phyloP scores from a whole-genome alignment of 1,140 invertebrate genomes.

The Ridgeia piscesae region DNA sequence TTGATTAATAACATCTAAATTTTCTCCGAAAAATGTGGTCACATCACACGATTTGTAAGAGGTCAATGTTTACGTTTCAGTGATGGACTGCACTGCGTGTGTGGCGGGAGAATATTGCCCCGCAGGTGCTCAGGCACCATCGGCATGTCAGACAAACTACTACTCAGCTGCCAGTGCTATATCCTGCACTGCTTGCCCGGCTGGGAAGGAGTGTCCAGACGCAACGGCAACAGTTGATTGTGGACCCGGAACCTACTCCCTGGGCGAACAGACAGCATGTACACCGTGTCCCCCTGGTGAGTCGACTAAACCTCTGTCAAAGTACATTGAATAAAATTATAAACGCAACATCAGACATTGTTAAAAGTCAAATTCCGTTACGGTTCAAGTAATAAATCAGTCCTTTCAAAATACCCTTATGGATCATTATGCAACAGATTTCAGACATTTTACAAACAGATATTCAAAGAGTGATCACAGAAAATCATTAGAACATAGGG shows the following conservation, averaged over 20 bases:
- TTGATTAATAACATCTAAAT: neutral
- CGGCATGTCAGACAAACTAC: constrained; percentile 36
- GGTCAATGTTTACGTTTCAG: constrained; percentile 30
- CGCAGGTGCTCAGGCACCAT: constrained; percentile 32
- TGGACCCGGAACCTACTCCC: constrained; percentile 43
- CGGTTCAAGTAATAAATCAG: no score
- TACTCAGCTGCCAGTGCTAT: constrained; percentile 30
- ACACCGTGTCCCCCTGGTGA: constrained; percentile 42
- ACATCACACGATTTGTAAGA: neutral
- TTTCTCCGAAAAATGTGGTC: neutral
- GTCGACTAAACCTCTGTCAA: neutral
- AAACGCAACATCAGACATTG: no score
- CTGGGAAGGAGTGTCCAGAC: constrained; percentile 41
- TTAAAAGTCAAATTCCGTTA: no score
- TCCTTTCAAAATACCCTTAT: no score
- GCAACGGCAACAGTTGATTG: constrained; percentile 35
- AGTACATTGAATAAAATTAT: no score
- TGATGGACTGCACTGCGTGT: constrained; percentile 38
- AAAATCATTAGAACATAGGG: no score
- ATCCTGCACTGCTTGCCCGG: constrained; percentile 40
- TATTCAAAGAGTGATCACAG: no score
- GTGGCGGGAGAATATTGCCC: constrained; percentile 44
- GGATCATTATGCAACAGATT: no score
- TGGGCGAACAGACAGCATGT: constrained; percentile 40
- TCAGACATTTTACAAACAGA: no score